These are phyloP conservation scores for Biston betularia DNA, from an alignment of 2,888 invertebrate species.

Conservation along the genomic window DNA sequence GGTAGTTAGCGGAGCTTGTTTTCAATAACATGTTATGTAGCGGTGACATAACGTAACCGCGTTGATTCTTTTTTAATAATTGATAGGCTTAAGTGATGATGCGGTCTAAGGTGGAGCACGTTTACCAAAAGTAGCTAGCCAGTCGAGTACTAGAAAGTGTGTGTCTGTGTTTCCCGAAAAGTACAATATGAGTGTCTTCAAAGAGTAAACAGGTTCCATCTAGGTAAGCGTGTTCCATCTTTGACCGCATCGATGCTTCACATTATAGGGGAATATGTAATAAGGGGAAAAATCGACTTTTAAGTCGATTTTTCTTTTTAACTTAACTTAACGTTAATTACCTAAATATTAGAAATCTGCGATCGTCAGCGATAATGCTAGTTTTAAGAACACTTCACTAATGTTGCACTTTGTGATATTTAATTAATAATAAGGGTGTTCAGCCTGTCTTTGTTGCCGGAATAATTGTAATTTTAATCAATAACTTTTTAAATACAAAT, in stretches of 20 bases:
- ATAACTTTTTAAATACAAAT: not conserved
- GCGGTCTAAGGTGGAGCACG: no score
- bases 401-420: slow-evolving; percentile 21
- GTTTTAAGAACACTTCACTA: slow-evolving; percentile 9
- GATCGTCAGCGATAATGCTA: slow-evolving; percentile 5
- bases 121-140: no score
- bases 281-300: not conserved
- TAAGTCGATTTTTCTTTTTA: no score
- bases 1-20: slow-evolving; percentile 12
- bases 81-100: no score
- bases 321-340: no score
- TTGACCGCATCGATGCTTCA: no score
- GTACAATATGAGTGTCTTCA: no score
- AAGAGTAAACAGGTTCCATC: no score
- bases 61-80: not conserved
- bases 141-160: no score
- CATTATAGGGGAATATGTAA: not conserved
- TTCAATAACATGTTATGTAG: slow-evolving; percentile 11
- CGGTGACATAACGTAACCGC: slow-evolving; percentile 10
- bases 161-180: no score
- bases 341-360: not conserved
- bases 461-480: not conserved
- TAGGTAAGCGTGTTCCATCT: no score
- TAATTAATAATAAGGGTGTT: slow-evolving; percentile 19
- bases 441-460: not conserved